Conservation (phyloP, 2,113 vertebrate species). For the Diglossa brunneiventris region DNA sequence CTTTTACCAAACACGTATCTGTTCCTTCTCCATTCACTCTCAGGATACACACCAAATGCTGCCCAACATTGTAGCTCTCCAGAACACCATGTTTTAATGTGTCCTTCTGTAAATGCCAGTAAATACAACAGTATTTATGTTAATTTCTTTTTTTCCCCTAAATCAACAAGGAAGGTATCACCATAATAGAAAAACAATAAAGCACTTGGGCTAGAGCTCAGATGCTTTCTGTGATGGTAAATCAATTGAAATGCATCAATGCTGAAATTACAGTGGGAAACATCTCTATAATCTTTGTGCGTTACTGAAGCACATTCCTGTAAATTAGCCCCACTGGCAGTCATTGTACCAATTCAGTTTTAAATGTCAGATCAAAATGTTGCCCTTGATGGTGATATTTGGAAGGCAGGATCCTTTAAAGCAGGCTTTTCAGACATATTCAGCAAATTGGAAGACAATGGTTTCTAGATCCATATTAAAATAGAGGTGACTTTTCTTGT, state of each 20-base stretch:
- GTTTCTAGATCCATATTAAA: background rate
- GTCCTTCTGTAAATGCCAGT: background rate
- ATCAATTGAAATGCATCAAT: background rate
- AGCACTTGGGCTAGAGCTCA: background rate
- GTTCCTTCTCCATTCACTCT: background rate
- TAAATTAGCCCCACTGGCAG: background rate
- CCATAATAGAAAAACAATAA: background rate
- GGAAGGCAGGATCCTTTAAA: background rate
- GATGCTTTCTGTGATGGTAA: background rate
- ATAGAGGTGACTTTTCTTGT: background rate
- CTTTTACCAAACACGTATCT: background rate
- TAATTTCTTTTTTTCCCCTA: background rate
- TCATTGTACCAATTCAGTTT: background rate
- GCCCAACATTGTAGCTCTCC: background rate
- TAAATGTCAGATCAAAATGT: background rate
- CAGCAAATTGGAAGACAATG: background rate
- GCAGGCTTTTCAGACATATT: background rate
- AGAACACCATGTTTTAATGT: background rate
- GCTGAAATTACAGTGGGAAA: background rate
- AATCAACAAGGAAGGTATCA: background rate
- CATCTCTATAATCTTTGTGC: background rate
- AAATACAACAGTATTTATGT: background rate
- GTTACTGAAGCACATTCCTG: background rate
- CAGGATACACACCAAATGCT: background rate
- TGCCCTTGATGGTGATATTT: background rate